These are phyloP conservation scores for Asarcornis scutulata DNA, from an alignment of 2,113 vertebrate genomes.

Conservation along the genomic window DNA sequence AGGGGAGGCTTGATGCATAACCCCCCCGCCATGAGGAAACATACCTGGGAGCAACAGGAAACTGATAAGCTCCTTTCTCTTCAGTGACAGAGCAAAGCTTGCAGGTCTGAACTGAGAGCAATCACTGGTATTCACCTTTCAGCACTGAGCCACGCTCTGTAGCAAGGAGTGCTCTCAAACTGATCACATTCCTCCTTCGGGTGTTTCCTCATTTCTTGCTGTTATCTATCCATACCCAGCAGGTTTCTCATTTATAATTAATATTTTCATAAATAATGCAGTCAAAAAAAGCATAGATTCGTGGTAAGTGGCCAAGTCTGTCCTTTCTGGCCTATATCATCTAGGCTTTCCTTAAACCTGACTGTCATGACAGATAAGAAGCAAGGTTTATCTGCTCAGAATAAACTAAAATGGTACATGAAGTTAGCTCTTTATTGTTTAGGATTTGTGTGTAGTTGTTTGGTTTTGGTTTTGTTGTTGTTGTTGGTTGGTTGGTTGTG, in stretches of 20 bases:
- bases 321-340: not conserved
- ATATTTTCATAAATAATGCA: constrained; percentile 51
- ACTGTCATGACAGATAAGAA: not conserved
- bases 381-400: not conserved
- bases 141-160: not conserved
- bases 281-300: not conserved
- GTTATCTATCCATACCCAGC: not conserved
- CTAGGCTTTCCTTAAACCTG: not conserved
- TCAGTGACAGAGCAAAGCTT: not conserved
- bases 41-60: constrained; percentile 51
- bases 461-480: not conserved
- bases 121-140: not conserved
- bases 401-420: not conserved
- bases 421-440: not conserved
- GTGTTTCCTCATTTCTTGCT: not conserved
- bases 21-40: not conserved
- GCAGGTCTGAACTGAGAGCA: not conserved
- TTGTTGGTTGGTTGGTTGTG: no score
- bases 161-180: not conserved
- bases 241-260: constrained; percentile 47
- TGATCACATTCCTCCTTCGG: not conserved
- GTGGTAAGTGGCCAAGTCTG: not conserved
- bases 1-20: not conserved
- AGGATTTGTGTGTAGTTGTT: not conserved
- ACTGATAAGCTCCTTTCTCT: constrained; percentile 38